phyloP scores from a whole-genome alignment of 2,113 vertebrate genomes.

The Apteryx owenii region DNA sequence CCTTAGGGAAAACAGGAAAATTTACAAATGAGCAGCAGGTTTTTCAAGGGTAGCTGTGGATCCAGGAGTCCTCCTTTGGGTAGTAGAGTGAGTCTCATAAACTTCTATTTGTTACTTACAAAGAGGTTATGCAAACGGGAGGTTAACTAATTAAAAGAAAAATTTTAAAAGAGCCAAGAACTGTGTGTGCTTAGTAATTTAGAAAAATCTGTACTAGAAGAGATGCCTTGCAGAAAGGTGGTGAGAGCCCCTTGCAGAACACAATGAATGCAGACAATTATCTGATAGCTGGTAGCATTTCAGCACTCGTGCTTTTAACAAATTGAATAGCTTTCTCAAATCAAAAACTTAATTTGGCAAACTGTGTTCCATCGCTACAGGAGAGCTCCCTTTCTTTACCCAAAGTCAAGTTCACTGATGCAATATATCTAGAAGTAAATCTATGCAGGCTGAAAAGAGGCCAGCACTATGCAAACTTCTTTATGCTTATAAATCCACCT shows the following conservation, averaged over 20 bases:
- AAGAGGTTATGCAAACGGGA: not conserved
- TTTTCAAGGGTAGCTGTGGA: constrained; percentile 22
- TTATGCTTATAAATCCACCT: not conserved
- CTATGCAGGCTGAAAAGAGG: not conserved
- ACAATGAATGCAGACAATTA: not conserved
- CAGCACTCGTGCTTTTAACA: not conserved
- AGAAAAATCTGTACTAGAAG: not conserved
- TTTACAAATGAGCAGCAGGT: not conserved
- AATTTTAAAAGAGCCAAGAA: not conserved
- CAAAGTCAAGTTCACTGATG: not conserved
- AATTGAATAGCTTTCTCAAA: not conserved
- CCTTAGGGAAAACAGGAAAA: constrained; percentile 50
- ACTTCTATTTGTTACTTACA: not conserved
- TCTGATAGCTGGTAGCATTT: not conserved
- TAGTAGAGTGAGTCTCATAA: not conserved
- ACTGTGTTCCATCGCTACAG: not conserved
- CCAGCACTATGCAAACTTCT: not conserved
- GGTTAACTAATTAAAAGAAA: not conserved
- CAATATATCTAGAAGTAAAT: not conserved
- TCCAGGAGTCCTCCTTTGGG: not conserved
- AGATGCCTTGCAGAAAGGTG: not conserved
- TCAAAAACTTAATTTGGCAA: not conserved
- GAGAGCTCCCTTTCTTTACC: not conserved
- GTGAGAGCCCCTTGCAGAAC: not conserved
- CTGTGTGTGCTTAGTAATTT: not conserved